Base-by-base conservation (phyloP, 2,797 vertebrate genomes). In the Mormyrus hasselquistii region DNA sequence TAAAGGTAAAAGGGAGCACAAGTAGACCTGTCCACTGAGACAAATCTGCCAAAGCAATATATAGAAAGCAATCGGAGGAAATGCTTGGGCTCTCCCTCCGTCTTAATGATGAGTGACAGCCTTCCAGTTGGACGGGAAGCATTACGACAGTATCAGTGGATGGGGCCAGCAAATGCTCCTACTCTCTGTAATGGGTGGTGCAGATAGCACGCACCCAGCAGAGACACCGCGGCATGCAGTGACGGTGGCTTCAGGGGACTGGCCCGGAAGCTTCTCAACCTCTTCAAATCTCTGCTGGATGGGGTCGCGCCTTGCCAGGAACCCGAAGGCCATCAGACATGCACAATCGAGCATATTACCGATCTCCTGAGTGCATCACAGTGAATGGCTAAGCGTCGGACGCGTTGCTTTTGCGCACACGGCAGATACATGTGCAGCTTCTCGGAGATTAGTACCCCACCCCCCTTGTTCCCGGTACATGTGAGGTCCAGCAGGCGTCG, bases 261-360 rank as follows among this genome's bases (percentile, higher is more conserved):
- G 65, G 69, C 88, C 59, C 53, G 90, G 86, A 88, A 90, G 89
- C 89, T 88, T 90, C 83, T 88, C 76, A 65, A 87, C 90, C 88
- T 90, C 90, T 90, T 90, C 69, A 92, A 62, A 89, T 91, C 90
- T 89, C 91, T 90, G 88, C 91, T 91, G 91, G 90, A 89, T 69
- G 83, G 89, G 90, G 87, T 87, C 89, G 88, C 73, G 73, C 69
- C 83, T 84, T 88, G 88, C 90, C 88, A 89, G 89, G 89, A 88
- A 91, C 87, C 69, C 41, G 82, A 90, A 89, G 49, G 57, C 69
- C 85, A 79, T 22, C 88, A 90, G 7, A 52, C 87, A 88, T 73
- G 86, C 49, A 86, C 88, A 89, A 88, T 57, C 76, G 84, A 55
- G 83, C 85, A 55, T 52, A 83, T 16, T 83, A 82, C 53, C 53